Conservation (phyloP, 2,888 invertebrate genomes). For the Incurvaria masculella region DNA sequence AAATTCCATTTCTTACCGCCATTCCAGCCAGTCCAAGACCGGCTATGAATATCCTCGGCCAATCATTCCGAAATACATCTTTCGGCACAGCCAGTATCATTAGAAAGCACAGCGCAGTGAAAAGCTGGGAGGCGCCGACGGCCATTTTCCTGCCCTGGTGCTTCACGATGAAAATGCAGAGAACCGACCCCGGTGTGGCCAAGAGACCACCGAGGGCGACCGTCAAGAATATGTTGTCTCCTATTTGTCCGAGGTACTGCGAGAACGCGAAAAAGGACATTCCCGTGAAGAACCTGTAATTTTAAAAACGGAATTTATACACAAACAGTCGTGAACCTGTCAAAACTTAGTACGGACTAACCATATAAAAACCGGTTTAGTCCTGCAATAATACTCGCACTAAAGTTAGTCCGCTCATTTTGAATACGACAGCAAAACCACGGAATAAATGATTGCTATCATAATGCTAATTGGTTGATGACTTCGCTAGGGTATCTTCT, state of each 20-base stretch:
- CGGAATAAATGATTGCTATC: slow-evolving; percentile 12
- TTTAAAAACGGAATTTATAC: slow-evolving; percentile 17
- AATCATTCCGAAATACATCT: slow-evolving; percentile 39
- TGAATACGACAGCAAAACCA: background rate
- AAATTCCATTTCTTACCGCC: too few species aligned
- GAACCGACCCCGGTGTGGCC: slow-evolving; percentile 50
- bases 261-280: slow-evolving; percentile 58
- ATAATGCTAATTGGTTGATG: too few species aligned
- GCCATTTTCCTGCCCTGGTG: slow-evolving; percentile 50
- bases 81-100: slow-evolving; percentile 47
- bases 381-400: background rate
- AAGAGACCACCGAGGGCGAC: slow-evolving; percentile 53
- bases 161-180: slow-evolving; percentile 48
- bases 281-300: slow-evolving; percentile 54
- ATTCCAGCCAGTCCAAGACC: slow-evolving; percentile 63
- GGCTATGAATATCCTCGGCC: slow-evolving; percentile 56
- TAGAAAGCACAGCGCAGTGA: slow-evolving; percentile 49
- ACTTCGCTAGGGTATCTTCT: too few species aligned
- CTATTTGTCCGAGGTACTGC: slow-evolving; percentile 55
- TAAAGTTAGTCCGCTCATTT: too few species aligned
- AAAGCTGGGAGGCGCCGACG: slow-evolving; percentile 41
- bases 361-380: too few species aligned
- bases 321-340: background rate
- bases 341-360: background rate
- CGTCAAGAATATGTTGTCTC: slow-evolving; percentile 51